phyloP scores from a whole-genome alignment of 2,797 vertebrate genomes.

The Kryptopterus vitreolus region DNA sequence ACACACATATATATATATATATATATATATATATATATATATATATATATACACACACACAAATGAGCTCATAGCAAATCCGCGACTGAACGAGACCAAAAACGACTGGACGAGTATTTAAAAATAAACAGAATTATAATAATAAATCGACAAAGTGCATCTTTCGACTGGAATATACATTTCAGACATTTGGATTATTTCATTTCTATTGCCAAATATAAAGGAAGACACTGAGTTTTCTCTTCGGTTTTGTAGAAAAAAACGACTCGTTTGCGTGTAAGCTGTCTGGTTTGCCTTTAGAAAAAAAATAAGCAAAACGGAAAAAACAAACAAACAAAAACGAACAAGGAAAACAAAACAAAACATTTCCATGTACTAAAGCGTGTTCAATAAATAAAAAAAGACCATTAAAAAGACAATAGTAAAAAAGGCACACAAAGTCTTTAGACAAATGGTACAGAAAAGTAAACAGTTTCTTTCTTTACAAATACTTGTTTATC shows the following conservation, averaged over 20 bases:
- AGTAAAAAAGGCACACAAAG: conserved; percentile 99
- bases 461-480: conserved; percentile 85
- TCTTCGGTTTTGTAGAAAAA: conserved; percentile 79
- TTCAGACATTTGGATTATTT: conserved; percentile 75
- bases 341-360: conserved; percentile 61
- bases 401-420: conserved; percentile 90
- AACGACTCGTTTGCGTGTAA: conserved; percentile 71
- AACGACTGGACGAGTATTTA: conserved; percentile 14
- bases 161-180: conserved; percentile 54
- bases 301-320: too few relatives aligned
- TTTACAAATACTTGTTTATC: conserved; percentile 85
- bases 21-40: too few relatives aligned
- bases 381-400: conserved; percentile 81
- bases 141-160: conserved; percentile 57
- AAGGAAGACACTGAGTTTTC: conserved; percentile 87
- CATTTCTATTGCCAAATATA: conserved; percentile 86
- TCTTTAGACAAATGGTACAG: conserved; percentile 91
- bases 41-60: neutral
- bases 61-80: conserved; percentile 2
- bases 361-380: conserved; percentile 78
- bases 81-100: neutral
- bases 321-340: conserved; percentile 57
- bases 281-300: conserved; percentile 58
- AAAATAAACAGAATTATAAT: conserved; percentile 38
- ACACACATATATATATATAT: neutral